Conservation (phyloP, 2,797 vertebrate genomes). For the Liasis olivaceus region DNA sequence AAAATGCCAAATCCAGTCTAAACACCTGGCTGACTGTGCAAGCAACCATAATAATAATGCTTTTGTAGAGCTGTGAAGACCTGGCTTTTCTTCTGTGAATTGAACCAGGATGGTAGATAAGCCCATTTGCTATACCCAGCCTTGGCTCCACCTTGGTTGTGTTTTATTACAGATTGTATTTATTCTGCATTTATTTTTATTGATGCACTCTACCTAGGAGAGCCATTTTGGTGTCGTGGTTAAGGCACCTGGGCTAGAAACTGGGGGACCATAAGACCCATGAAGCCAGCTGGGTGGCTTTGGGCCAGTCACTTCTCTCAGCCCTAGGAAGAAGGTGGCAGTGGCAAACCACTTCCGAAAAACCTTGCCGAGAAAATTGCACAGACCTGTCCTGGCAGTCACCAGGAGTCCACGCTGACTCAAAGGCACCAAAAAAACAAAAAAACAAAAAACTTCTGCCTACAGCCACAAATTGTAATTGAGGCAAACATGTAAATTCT, state of each 20-base stretch:
- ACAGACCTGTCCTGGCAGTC: background rate
- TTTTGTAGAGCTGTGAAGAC: no score
- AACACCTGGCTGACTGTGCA: no score
- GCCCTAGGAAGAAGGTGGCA: background rate
- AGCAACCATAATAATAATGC: no score
- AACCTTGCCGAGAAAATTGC: background rate
- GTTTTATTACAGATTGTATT: no score
- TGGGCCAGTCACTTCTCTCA: background rate
- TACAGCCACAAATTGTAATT: background rate
- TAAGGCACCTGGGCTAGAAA: background rate
- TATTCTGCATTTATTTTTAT: no score
- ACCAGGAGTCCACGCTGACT: no score
- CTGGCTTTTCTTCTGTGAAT: background rate
- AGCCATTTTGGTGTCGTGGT: background rate
- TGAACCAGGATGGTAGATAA: background rate
- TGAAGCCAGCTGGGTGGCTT: background rate
- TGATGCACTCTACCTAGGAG: background rate
- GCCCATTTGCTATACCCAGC: background rate
- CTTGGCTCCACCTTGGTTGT: no score
- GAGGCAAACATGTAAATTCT: background rate
- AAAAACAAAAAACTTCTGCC: background rate
- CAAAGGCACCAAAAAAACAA: no score
- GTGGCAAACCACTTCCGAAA: background rate
- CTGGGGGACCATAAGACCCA: background rate
- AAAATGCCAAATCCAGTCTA: no score